Conservation (phyloP, 2,888 invertebrate species). For the Eurytoma californica region DNA sequence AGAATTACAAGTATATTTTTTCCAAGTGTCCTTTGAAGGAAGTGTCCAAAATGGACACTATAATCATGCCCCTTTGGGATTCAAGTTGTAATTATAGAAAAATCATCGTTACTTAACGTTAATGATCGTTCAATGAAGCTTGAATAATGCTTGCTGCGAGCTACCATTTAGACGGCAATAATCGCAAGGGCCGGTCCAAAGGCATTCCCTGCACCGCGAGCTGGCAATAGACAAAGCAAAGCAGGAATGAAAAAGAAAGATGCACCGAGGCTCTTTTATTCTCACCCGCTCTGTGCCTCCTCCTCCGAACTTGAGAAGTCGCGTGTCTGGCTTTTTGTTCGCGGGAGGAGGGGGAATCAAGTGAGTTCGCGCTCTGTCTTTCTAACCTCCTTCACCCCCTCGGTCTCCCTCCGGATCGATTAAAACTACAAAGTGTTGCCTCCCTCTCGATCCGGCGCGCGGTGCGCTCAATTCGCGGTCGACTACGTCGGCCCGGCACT, state of each 20-base stretch:
- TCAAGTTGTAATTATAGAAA: too few relatives aligned
- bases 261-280: slow-evolving; percentile 14
- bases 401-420: slow-evolving; percentile 66
- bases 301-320: slow-evolving; percentile 51
- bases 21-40: too few relatives aligned
- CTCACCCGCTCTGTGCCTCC: slow-evolving; percentile 14
- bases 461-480: slow-evolving; percentile 66
- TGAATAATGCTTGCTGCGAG: too few relatives aligned
- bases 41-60: too few relatives aligned
- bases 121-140: too few relatives aligned
- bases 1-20: too few relatives aligned
- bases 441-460: too few relatives aligned
- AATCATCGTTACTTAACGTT: too few relatives aligned
- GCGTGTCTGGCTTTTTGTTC: slow-evolving; percentile 60
- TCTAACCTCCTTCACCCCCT: slow-evolving; percentile 60
- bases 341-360: slow-evolving; percentile 50
- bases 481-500: slow-evolving; percentile 71
- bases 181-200: too few relatives aligned
- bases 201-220: background rate
- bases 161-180: too few relatives aligned
- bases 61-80: too few relatives aligned
- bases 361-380: slow-evolving; percentile 30
- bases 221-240: slow-evolving; percentile 19
- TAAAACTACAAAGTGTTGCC: slow-evolving; percentile 73
- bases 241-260: background rate